Evolutionary conservation across 2,888 invertebrate species (phyloP), one percentile per base, ranked within the genome.

Genomic region (Phaonia tiefii): DNA sequence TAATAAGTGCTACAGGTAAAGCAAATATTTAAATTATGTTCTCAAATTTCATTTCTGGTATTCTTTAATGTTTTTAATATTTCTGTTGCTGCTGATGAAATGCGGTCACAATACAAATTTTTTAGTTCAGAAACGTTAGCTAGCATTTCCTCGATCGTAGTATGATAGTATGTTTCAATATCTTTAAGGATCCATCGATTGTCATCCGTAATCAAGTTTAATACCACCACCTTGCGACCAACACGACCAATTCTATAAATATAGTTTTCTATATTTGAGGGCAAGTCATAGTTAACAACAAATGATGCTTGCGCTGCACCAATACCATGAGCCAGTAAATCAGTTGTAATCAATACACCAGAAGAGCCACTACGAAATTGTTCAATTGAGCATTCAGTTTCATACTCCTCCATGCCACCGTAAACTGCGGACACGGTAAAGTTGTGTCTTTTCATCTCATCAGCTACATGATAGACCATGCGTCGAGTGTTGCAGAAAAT

Each of bases 391-490:
- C 98, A 94, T 90, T 99, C 99, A 88, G 99, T 95, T 91, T 99
- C 99, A 85, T 96, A 95, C 91, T 99, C 99, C 88, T 99, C 98
- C 99, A 99, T 99, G 89, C 99, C 99, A 83, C 99, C 99, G 91
- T 99, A 99, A 98, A 99, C 98, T 84, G 98, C 98, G 20, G 99
- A 99, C 76, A 99, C 99, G 60, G 99, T 99, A 91, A 99, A 99
- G 90, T 99, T 98, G 84, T 97, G 94, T 84, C 92, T 93, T 87
- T 96, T 96, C 99, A 99, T 99, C 87, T 95, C 97, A 87, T 98
- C 96, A 42, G 99, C 99, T 79, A 99, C 94, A 95, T 97, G 98
- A 90, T 99, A 99, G 84, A 99, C 98, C 95, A 99, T 99, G 92
- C 99, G 97, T 86, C 99, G 95, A 80, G 99, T 99, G 92, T 99